Evolutionary conservation across 2,888 invertebrate species (phyloP).

Genomic region (Schizotus pectinicornis): DNA sequence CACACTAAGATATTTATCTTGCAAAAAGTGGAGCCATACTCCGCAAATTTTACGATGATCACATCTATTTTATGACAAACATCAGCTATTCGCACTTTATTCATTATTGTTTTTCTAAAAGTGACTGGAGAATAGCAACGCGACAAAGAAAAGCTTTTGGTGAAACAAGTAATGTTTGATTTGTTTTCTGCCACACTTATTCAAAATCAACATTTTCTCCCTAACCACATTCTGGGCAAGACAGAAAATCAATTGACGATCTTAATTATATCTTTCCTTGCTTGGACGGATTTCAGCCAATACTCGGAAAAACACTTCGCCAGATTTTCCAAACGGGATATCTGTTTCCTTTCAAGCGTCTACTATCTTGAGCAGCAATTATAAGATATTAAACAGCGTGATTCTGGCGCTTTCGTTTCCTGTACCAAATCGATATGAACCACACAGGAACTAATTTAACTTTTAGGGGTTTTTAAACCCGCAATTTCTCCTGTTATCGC

Average conservation of each 20-base stretch:
- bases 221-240: constrained; percentile 19
- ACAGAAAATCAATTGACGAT: constrained; percentile 30
- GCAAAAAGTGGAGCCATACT: not conserved
- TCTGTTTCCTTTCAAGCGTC: constrained; percentile 24
- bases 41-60: constrained; percentile 4
- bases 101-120: no score
- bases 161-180: not conserved
- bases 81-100: no score
- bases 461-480: no score
- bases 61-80: not conserved
- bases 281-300: constrained; percentile 25
- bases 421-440: no score
- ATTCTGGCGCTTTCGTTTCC: not conserved
- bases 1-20: constrained; percentile 1
- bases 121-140: no score
- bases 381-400: constrained; percentile 25
- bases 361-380: constrained; percentile 24
- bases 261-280: constrained; percentile 29
- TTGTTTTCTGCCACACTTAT: constrained; percentile 21
- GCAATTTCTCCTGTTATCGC: no score
- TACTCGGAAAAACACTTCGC: constrained; percentile 27
- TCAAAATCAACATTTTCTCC: constrained; percentile 24
- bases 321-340: constrained; percentile 28
- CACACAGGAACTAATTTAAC: no score
- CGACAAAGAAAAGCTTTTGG: not conserved